Evolutionary conservation across 2,888 invertebrate genomes (phyloP).

Genomic region (Amiota communis): DNA sequence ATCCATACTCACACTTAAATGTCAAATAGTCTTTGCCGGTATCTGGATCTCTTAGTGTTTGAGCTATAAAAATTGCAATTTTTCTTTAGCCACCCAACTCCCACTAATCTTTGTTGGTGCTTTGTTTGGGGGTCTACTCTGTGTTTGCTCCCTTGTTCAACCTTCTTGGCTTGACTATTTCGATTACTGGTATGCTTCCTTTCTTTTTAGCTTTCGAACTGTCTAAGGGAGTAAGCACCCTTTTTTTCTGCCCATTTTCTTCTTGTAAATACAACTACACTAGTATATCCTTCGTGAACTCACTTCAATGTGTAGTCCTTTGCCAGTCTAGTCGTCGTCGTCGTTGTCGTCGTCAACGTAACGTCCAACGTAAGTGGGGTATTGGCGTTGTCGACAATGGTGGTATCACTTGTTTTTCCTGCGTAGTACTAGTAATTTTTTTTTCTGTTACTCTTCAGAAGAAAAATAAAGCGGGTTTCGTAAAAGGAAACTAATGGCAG

Average conservation of each 20-base stretch:
- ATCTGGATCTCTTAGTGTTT: conserved; percentile 61
- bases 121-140: not conserved
- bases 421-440: conserved; percentile 54
- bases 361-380: conserved; percentile 1
- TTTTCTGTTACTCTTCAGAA: conserved; percentile 24
- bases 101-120: not conserved
- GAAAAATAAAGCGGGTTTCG: not conserved
- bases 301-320: not conserved
- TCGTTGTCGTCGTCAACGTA: not conserved
- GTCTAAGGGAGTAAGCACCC: not conserved
- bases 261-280: too few species aligned
- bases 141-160: not conserved
- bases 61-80: conserved; percentile 60
- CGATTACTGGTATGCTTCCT: not conserved
- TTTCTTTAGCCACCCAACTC: conserved; percentile 15
- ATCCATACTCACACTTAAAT: conserved; percentile 40
- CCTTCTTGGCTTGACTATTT: not conserved
- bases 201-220: not conserved
- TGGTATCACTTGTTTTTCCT: conserved; percentile 19
- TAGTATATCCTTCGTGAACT: too few species aligned
- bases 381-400: not conserved
- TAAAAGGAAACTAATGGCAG: conserved; percentile 2
- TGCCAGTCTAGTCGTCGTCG: not conserved
- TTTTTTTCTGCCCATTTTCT: not conserved
- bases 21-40: conserved; percentile 64